Evolutionary conservation across 2,797 vertebrate genomes (phyloP).

Genomic region (Epinephelus malabaricus): DNA sequence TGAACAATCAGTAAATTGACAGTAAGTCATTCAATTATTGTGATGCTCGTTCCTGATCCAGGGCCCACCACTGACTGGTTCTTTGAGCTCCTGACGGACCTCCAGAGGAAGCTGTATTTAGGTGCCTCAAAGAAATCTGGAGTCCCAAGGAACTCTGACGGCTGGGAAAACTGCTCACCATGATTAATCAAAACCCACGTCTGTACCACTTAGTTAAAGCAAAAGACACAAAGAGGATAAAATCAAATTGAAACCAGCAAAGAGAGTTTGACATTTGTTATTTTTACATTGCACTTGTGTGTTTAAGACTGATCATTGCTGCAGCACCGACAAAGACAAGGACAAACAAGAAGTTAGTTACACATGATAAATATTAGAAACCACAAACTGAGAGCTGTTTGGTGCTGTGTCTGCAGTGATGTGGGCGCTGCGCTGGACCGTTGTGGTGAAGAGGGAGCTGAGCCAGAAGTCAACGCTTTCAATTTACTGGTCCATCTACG

Average conservation of each 20-base stretch:
- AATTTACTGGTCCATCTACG: no score
- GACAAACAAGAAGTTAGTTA: not conserved
- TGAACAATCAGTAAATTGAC: not conserved
- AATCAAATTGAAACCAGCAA: not conserved
- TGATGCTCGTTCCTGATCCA: slow-evolving; percentile 9
- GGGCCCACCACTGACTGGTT: slow-evolving; percentile 41
- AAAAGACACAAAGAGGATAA: slow-evolving; percentile 6
- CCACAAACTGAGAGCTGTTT: no score
- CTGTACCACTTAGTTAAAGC: not conserved
- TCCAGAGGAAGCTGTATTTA: slow-evolving; percentile 45
- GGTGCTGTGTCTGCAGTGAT: no score
- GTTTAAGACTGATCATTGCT: not conserved
- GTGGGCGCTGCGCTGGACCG: no score
- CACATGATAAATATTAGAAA: not conserved
- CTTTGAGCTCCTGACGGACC: slow-evolving; percentile 44
- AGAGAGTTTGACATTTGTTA: not conserved
- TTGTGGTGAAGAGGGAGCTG: no score
- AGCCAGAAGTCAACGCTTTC: no score
- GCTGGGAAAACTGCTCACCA: not conserved
- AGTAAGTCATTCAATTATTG: not conserved
- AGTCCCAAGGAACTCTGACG: not conserved
- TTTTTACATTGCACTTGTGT: not conserved
- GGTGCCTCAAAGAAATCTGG: slow-evolving; percentile 33
- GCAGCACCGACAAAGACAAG: not conserved
- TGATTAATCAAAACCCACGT: not conserved